Conservation (phyloP, 2,797 vertebrate species). For the Paramormyrops hopkinsi region DNA sequence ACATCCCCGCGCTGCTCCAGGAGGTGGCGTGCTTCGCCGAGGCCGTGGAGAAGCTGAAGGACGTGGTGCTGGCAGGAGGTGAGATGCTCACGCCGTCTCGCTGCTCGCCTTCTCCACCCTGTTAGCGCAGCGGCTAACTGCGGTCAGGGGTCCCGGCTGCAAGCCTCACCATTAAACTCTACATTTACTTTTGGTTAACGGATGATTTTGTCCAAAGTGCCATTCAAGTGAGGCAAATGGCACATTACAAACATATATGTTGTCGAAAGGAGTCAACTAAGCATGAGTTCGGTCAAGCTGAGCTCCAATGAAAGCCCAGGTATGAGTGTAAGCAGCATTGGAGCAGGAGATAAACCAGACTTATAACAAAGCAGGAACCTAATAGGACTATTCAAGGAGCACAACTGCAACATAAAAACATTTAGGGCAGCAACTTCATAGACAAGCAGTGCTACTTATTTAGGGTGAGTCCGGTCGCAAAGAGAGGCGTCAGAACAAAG, state of each 20-base stretch:
- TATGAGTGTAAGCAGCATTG: background rate
- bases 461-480: background rate
- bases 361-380: background rate
- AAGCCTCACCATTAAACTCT: background rate
- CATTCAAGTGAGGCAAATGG: background rate
- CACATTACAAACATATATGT: background rate
- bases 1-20: constrained; percentile 78
- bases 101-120: background rate
- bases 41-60: constrained; percentile 87
- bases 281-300: background rate
- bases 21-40: constrained; percentile 84
- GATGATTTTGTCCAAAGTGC: background rate
- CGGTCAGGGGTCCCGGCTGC: background rate
- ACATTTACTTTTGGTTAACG: background rate
- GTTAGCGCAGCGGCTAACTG: background rate
- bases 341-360: background rate
- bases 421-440: background rate
- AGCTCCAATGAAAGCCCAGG: background rate
- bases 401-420: background rate
- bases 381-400: background rate
- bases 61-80: constrained; percentile 80
- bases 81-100: constrained; percentile 29
- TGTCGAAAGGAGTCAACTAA: background rate
- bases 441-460: background rate
- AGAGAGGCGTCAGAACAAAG: background rate